These are phyloP conservation scores for Syncerus caffer DNA, from an alignment of 2,797 vertebrate species.

Conservation along the genomic window DNA sequence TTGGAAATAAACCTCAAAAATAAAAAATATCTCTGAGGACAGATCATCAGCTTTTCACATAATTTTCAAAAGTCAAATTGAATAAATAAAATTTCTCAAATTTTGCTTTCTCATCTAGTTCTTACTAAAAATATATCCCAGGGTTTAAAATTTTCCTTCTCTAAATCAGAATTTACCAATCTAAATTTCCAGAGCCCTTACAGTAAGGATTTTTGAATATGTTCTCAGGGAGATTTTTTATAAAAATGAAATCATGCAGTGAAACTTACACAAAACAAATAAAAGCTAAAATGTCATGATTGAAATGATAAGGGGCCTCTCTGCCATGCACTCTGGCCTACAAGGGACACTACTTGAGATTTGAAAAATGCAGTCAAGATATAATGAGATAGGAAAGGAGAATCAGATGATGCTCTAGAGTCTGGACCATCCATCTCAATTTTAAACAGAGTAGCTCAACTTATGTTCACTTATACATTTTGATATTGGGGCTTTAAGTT, in stretches of 20 bases:
- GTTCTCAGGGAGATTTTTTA: neutral
- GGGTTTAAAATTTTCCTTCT: slow-evolving; percentile 23
- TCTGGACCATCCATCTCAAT: neutral
- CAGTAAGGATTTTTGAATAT: neutral
- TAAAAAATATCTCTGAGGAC: neutral
- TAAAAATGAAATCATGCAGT: neutral
- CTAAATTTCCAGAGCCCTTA: neutral
- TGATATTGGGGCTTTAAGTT: neutral
- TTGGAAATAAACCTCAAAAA: slow-evolving; percentile 36
- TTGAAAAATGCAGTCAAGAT: neutral
- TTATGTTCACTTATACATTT: neutral
- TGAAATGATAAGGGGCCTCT: neutral
- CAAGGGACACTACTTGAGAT: neutral
- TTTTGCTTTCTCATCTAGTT: slow-evolving; percentile 49
- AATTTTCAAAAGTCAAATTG: slow-evolving; percentile 54
- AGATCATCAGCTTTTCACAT: slow-evolving; percentile 53
- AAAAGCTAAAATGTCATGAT: neutral
- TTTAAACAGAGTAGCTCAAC: neutral
- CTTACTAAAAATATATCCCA: neutral
- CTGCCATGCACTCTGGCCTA: neutral
- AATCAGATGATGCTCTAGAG: neutral
- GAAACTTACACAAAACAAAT: slow-evolving; percentile 19
- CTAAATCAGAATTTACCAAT: slow-evolving; percentile 41
- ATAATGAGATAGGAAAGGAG: neutral
- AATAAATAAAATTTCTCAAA: slow-evolving; percentile 27